Percentiles rank a stretch among this genome's conserved stretches.
Conservation (phyloP, 2,113 vertebrate genomes). For the Lophochroa leadbeateri region DNA sequence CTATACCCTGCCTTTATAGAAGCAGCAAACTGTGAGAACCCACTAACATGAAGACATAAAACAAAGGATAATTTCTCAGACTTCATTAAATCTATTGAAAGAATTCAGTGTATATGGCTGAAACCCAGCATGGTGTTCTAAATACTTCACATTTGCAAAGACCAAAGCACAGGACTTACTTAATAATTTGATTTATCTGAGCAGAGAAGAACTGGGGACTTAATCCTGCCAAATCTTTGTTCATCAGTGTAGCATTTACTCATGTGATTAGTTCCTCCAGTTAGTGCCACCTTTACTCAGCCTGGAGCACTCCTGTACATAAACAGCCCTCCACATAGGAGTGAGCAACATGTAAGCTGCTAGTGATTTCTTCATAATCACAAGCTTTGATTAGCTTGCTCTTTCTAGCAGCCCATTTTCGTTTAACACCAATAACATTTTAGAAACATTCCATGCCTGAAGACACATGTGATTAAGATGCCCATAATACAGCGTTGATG, state of each 20-base stretch:
- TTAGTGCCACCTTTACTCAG: not conserved
- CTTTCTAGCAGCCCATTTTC: not conserved
- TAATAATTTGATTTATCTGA: not conserved
- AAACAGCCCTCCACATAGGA: not conserved
- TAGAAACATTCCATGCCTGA: not conserved
- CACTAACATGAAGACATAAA: not conserved
- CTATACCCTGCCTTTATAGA: not conserved
- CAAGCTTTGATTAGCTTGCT: not conserved
- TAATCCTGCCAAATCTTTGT: not conserved
- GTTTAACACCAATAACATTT: not conserved
- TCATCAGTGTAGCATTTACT: not conserved
- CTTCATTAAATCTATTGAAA: not conserved
- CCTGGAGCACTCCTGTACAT: not conserved
- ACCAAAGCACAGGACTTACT: not conserved
- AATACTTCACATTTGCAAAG: conserved; percentile 28
- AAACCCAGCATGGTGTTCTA: not conserved
- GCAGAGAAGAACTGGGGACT: not conserved
- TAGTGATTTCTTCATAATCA: not conserved
- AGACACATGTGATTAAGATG: not conserved
- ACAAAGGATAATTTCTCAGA: not conserved
- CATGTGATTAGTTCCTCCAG: not conserved
- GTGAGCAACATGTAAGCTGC: not conserved
- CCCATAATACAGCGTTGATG: not conserved
- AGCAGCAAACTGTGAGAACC: not conserved
- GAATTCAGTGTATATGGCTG: not conserved